phyloP scores from a whole-genome alignment of 35 echinoderm and acorn worm genomes.

The Amphiura filiformis region DNA sequence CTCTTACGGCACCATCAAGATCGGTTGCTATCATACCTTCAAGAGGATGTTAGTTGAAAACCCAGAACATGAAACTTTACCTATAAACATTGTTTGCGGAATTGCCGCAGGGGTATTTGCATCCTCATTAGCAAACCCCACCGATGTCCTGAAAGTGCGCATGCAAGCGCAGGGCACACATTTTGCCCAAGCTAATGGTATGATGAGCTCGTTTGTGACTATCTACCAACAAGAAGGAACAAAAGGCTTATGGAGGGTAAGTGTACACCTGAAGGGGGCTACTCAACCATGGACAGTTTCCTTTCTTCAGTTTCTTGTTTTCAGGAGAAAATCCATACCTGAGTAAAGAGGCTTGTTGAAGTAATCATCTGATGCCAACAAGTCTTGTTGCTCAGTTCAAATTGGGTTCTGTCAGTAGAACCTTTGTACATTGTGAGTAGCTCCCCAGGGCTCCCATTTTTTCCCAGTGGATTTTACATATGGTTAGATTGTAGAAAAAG shows the following conservation, averaged over 20 bases:
- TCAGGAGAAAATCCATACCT: no score
- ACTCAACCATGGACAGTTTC: not conserved
- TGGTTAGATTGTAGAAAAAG: no score
- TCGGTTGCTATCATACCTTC: slow-evolving; percentile 96
- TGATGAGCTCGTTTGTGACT: slow-evolving; percentile 89
- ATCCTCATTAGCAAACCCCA: slow-evolving; percentile 87
- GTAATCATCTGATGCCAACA: no score
- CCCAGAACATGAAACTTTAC: slow-evolving; percentile 79
- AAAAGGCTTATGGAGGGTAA: slow-evolving; percentile 95
- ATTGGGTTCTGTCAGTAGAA: no score
- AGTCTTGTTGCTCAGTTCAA: no score
- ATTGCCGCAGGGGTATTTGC: slow-evolving; percentile 78
- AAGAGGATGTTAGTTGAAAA: slow-evolving; percentile 88
- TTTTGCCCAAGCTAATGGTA: slow-evolving; percentile 70
- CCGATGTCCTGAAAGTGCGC: slow-evolving; percentile 96
- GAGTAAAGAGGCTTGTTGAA: no score
- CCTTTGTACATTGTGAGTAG: no score
- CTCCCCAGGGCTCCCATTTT: no score
- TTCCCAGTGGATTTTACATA: no score
- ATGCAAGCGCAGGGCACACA: slow-evolving; percentile 95
- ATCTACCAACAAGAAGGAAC: slow-evolving; percentile 96
- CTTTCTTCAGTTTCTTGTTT: no score
- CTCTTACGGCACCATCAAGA: slow-evolving; percentile 94
- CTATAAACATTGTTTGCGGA: slow-evolving; percentile 87
- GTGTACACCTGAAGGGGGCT: not conserved